phyloP scores from a whole-genome alignment of 1,140 invertebrate genomes.

The Copidosoma floridanum region DNA sequence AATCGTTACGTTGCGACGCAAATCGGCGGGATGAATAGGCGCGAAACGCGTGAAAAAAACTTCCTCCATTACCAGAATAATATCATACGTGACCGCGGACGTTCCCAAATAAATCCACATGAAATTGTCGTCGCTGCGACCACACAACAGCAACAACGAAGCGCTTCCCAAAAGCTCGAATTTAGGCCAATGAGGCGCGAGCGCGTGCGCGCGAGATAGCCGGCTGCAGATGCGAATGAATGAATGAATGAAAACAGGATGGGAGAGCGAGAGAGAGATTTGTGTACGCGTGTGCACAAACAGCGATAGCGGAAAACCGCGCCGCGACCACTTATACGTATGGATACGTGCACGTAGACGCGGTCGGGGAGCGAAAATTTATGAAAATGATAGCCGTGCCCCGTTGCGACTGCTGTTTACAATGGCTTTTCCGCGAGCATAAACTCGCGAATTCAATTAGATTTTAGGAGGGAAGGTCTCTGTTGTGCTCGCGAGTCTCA shows the following conservation, averaged over 20 bases:
- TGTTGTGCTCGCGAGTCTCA: no score
- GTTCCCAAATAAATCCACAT: conserved; percentile 6
- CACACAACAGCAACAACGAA: no score
- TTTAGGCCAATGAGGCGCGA: conserved; percentile 14
- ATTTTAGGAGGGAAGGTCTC: not conserved
- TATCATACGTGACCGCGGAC: no score
- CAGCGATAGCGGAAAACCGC: conserved; percentile 5
- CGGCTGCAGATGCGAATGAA: not conserved
- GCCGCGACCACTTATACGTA: no score
- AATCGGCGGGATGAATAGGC: no score
- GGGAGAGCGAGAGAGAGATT: not conserved
- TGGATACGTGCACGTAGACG: no score
- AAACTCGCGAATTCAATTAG: conserved; percentile 3
- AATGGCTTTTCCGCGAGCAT: not conserved
- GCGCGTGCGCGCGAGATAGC: no score
- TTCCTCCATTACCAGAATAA: no score
- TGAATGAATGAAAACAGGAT: not conserved
- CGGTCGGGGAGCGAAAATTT: conserved; percentile 11
- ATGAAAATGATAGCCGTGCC: conserved; percentile 4
- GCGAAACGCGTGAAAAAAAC: no score
- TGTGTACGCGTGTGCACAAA: not conserved
- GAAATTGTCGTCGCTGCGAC: not conserved
- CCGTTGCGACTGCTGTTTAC: conserved; percentile 3
- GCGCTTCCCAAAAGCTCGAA: not conserved
- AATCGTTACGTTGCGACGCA: no score